These are phyloP conservation scores for Sus scrofa DNA, from an alignment of 2,113 vertebrate genomes.

Conservation along the genomic window DNA sequence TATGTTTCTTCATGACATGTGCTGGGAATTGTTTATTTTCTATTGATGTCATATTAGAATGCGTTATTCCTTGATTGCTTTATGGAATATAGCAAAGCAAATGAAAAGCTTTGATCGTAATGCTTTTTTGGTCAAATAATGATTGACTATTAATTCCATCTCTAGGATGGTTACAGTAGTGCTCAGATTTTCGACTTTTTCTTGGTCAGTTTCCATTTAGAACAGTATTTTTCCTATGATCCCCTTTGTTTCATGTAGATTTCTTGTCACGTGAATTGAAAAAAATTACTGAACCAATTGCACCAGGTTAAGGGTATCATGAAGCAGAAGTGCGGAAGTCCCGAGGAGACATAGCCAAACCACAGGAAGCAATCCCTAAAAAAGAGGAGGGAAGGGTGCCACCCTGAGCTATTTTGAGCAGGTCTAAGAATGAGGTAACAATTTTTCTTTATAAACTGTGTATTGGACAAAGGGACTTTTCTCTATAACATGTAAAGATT, in stretches of 20 bases:
- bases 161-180: not conserved
- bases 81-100: not conserved
- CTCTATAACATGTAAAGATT: not conserved
- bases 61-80: not conserved
- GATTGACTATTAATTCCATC: not conserved
- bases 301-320: not conserved
- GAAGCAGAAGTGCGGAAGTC: not conserved
- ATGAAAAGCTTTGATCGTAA: not conserved
- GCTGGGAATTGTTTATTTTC: not conserved
- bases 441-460: not conserved
- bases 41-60: not conserved
- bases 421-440: not conserved
- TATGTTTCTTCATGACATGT: not conserved
- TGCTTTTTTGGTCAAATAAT: not conserved
- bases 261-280: not conserved
- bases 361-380: not conserved
- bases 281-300: not conserved
- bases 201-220: not conserved
- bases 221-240: not conserved
- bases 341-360: not conserved
- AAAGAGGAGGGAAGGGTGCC: not conserved
- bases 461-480: not conserved
- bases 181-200: not conserved
- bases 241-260: not conserved
- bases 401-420: not conserved